These are phyloP conservation scores for Ictidomys tridecemlineatus DNA, from an alignment of 2,113 vertebrate genomes.

Conservation along the genomic window DNA sequence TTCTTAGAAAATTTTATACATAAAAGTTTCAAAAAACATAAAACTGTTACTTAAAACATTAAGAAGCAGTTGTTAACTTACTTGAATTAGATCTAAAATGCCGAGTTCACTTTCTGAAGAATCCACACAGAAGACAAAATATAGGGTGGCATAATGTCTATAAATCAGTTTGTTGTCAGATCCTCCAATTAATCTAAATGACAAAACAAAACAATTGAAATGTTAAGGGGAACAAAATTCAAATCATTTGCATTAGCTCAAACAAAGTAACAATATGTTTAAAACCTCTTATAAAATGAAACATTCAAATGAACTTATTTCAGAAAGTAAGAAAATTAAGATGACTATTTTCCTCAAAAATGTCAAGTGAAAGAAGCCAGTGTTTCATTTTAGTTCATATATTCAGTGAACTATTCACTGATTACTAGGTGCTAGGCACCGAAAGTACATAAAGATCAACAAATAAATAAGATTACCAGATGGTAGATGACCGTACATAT, in stretches of 20 bases:
- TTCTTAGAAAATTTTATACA: constrained; percentile 58
- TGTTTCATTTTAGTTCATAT: constrained; percentile 48
- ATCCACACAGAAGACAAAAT: constrained; percentile 99
- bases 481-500: background rate
- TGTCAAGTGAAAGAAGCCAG: constrained; percentile 32
- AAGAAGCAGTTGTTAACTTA: constrained; percentile 84
- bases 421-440: background rate
- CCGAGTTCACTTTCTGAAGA: constrained; percentile 99
- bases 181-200: constrained; percentile 96
- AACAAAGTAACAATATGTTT: constrained; percentile 44
- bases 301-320: constrained; percentile 50
- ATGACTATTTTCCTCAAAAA: constrained; percentile 24
- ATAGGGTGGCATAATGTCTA: constrained; percentile 98
- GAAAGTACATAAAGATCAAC: background rate
- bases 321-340: constrained; percentile 52
- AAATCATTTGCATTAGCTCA: constrained; percentile 64
- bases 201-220: constrained; percentile 78
- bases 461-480: constrained; percentile 17
- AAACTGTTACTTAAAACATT: constrained; percentile 47
- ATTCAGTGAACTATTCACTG: constrained; percentile 24
- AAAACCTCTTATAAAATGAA: constrained; percentile 49
- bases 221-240: constrained; percentile 39
- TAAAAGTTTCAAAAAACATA: constrained; percentile 38
- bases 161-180: constrained; percentile 99
- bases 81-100: constrained; percentile 99